Evolutionary conservation across 2,888 invertebrate genomes (phyloP).

Genomic region (Pandemis cinnamomeana): DNA sequence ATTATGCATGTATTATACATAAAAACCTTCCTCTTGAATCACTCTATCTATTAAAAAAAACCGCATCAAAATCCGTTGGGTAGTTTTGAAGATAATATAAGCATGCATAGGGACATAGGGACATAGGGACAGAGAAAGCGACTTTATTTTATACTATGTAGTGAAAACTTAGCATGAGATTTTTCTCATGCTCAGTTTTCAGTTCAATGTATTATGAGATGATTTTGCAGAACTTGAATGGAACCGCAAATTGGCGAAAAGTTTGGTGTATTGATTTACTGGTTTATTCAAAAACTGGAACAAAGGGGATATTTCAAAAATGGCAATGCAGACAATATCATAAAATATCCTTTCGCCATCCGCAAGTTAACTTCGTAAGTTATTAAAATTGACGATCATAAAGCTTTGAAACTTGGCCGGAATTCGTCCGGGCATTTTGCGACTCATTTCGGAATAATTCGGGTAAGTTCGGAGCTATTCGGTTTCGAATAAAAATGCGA

Average conservation of each 20-base stretch:
- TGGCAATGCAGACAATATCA: slow-evolving; percentile 20
- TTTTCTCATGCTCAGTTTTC: too few relatives aligned
- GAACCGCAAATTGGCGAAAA: neutral
- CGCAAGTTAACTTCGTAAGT: slow-evolving; percentile 34
- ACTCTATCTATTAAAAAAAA: too few relatives aligned
- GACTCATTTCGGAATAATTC: slow-evolving; percentile 40
- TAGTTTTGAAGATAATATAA: too few relatives aligned
- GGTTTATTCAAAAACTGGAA: neutral
- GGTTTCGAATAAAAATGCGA: slow-evolving; percentile 30
- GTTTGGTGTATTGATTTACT: neutral
- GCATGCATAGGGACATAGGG: too few relatives aligned
- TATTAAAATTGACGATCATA: slow-evolving; percentile 44
- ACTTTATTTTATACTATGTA: too few relatives aligned
- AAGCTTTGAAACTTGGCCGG: slow-evolving; percentile 38
- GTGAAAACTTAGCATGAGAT: too few relatives aligned
- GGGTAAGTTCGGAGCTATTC: slow-evolving; percentile 25
- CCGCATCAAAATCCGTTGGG: too few relatives aligned
- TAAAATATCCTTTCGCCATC: slow-evolving; percentile 34
- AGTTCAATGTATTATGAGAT: too few relatives aligned
- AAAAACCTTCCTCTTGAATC: too few relatives aligned
- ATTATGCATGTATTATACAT: too few relatives aligned
- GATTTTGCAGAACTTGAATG: too few relatives aligned
- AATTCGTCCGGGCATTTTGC: slow-evolving; percentile 35
- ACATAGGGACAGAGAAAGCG: too few relatives aligned
- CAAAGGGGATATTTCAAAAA: slow-evolving; percentile 5